phyloP scores from a whole-genome alignment of 2,888 invertebrate genomes.

The Microctonus brassicae region DNA sequence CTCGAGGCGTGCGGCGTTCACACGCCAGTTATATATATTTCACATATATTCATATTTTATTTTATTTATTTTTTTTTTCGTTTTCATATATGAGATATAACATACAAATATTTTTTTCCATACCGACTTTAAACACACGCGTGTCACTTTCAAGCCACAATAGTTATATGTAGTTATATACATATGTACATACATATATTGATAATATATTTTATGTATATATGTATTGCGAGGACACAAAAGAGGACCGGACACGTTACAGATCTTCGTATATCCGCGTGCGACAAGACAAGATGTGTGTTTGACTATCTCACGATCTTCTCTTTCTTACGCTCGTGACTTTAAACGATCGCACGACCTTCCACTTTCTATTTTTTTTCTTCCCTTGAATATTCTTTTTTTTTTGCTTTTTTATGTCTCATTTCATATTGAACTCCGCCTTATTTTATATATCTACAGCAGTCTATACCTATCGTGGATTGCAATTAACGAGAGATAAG shows the following conservation, averaged over 20 bases:
- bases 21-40: conserved; percentile 58
- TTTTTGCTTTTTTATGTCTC: background rate
- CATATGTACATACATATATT: conserved; percentile 13
- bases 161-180: conserved; percentile 19
- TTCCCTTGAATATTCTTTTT: conserved; percentile 9
- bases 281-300: conserved; percentile 50
- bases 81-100: background rate
- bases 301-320: conserved; percentile 68
- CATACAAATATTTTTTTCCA: background rate
- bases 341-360: conserved; percentile 35
- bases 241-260: conserved; percentile 55
- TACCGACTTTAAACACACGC: background rate
- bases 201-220: conserved; percentile 20
- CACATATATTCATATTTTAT: too few species aligned
- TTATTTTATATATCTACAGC: background rate
- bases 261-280: conserved; percentile 56
- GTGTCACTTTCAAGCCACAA: background rate
- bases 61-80: conserved; percentile 21
- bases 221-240: conserved; percentile 28
- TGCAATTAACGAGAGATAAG: conserved; percentile 30
- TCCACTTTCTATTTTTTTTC: conserved; percentile 15
- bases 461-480: conserved; percentile 17
- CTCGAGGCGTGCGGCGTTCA: conserved; percentile 51
- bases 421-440: background rate
- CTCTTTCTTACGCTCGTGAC: conserved; percentile 36